phyloP scores from a whole-genome alignment of 2,113 vertebrate genomes.

The Rostratula benghalensis region DNA sequence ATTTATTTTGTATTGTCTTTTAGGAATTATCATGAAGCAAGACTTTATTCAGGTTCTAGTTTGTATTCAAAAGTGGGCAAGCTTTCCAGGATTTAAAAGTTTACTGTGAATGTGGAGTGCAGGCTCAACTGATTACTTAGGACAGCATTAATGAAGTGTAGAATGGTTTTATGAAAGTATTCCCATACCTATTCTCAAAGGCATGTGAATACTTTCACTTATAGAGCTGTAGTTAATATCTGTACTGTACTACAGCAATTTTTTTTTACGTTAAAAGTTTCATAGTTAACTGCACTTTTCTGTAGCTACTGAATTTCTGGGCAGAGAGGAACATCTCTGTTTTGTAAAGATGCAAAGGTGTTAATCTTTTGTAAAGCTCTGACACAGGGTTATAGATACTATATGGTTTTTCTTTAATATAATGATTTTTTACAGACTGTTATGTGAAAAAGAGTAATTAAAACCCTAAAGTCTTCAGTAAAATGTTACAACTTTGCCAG shows the following conservation, averaged over 20 bases:
- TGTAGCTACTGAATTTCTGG: neutral
- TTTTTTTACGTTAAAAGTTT: neutral
- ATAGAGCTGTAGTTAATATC: neutral
- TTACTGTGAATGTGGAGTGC: neutral
- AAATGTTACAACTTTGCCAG: neutral
- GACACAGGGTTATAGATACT: neutral
- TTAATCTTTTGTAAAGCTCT: neutral
- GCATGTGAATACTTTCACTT: neutral
- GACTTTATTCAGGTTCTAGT: neutral
- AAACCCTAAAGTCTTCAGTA: neutral
- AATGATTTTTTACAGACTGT: neutral
- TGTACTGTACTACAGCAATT: neutral
- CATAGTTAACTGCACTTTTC: neutral
- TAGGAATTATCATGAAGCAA: neutral
- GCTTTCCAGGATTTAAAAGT: neutral
- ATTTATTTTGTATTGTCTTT: neutral
- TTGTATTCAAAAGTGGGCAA: neutral
- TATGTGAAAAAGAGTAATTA: neutral
- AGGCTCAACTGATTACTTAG: neutral
- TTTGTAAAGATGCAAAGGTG: neutral
- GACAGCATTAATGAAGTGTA: constrained; percentile 1
- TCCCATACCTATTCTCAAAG: neutral
- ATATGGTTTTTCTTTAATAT: neutral
- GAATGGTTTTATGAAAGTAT: neutral
- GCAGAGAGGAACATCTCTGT: neutral